Percentiles rank a stretch among this genome's conserved stretches.
Conservation (phyloP, 1,140 invertebrate genomes). For the Heliconius melpomene region DNA sequence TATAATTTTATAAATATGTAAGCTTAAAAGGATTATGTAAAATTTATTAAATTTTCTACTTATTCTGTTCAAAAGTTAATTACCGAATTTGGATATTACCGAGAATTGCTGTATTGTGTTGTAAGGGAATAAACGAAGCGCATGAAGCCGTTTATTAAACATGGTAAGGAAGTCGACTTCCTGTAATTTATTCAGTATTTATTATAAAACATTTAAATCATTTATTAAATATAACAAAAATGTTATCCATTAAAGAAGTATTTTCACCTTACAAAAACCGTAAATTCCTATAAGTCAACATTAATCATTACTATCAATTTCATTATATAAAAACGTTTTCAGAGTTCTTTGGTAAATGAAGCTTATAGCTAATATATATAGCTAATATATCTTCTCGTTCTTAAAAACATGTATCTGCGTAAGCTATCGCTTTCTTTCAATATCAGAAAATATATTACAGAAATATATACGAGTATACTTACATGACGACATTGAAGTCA, state of each 20-base stretch:
- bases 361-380: too few species aligned
- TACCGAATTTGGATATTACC: not conserved
- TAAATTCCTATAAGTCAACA: too few species aligned
- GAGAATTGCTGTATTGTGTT: not conserved
- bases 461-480: not conserved
- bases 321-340: too few species aligned
- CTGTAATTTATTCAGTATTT: not conserved
- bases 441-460: not conserved
- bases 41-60: not conserved
- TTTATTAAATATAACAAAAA: too few species aligned
- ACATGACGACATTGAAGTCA: not conserved
- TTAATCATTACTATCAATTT: too few species aligned
- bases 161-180: not conserved
- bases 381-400: too few species aligned
- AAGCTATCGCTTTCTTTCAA: not conserved
- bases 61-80: not conserved
- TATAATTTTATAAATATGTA: not conserved
- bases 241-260: too few species aligned
- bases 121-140: not conserved
- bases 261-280: too few species aligned
- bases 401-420: too few species aligned
- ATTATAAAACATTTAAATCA: not conserved
- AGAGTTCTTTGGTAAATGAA: too few species aligned
- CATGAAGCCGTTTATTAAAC: conserved; percentile 3
- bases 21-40: too few species aligned